Evolutionary conservation across 23 tunicate genomes (phyloP).

Genomic region (Styela clava): DNA sequence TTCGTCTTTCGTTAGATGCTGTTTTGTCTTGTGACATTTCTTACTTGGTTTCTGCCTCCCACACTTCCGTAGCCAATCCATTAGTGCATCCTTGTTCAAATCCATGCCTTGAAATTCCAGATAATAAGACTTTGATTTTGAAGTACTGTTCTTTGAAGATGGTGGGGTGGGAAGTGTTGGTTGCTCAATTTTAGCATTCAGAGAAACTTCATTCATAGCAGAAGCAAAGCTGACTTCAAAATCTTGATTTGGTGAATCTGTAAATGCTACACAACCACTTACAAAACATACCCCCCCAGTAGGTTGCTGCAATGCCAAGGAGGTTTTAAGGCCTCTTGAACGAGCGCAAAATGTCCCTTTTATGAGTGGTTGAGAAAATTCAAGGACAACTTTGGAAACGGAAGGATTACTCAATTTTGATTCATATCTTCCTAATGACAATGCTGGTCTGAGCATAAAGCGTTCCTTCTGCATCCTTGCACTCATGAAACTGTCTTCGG

Average conservation of each 20-base stretch:
- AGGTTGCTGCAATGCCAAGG: slow-evolving; percentile 32
- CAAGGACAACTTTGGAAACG: slow-evolving; percentile 41
- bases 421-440: slow-evolving; percentile 27
- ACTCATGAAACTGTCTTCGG: slow-evolving; percentile 48
- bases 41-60: slow-evolving; percentile 77
- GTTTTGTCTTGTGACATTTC: slow-evolving; percentile 49
- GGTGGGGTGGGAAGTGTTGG: slow-evolving; percentile 17
- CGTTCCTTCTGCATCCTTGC: slow-evolving; percentile 23
- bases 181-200: neutral
- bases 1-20: slow-evolving; percentile 43
- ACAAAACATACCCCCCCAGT: slow-evolving; percentile 54
- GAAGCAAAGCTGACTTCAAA: neutral
- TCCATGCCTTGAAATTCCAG: slow-evolving; percentile 57
- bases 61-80: slow-evolving; percentile 73
- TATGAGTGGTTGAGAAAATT: slow-evolving; percentile 70
- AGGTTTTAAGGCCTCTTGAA: slow-evolving; percentile 48
- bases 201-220: neutral
- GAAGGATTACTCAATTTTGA: neutral
- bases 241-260: slow-evolving; percentile 30
- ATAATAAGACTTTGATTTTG: slow-evolving; percentile 28
- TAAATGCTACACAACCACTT: slow-evolving; percentile 50
- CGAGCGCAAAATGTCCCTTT: slow-evolving; percentile 72
- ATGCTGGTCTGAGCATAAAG: slow-evolving; percentile 40
- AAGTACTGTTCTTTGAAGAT: neutral
- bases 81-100: slow-evolving; percentile 33